Base-by-base conservation (phyloP, 2,888 invertebrate genomes). In the Caenorhabditis becei region DNA sequence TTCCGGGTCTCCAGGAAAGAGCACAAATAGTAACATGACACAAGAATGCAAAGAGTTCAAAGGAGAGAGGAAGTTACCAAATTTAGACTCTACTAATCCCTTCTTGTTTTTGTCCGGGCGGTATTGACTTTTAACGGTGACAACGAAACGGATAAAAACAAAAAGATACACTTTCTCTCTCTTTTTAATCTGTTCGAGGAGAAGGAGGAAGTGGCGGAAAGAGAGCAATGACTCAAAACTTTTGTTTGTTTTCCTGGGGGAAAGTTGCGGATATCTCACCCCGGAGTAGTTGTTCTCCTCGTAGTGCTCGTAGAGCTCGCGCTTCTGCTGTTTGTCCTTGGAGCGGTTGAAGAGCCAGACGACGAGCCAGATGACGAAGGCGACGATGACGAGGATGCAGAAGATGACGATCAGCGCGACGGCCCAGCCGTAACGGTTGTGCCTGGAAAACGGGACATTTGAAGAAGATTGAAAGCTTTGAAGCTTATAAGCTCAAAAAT, bases 381-480 rank as follows among this genome's bases (percentile, higher is more conserved):
- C 84, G 32, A 86, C 59, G 72, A 87, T 83, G 44, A 87, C 86
- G 49, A 87, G 71, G 35, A 72, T 53, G 59, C 86, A 85, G 82
- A 87, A 86, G 49, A 87, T 83, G 41, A 87, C 86, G 74, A 87
- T 84, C 26, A 87, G 69, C n/a, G 87, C 87, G 16, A 87, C 86
- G 7, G 87, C 87, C 86, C 86, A 87, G 23, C 85, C 86, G 70
- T 87, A 87, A 47, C 81, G 80, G 37, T 83, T 80, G 51, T 84
- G 82, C 87, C 87, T 87, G 70, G 10, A 83, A 69, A 41, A 23
- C n/a, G n/a, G n/a, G n/a, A n/a, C n/a, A n/a, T n/a, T n/a, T n/a
- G n/a, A n/a, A n/a, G n/a, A n/a, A n/a, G n/a, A n/a, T n/a, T n/a
- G n/a, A n/a, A n/a, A n/a, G n/a, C n/a, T n/a, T n/a, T n/a, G n/a